Evolutionary conservation across 2,113 vertebrate species (phyloP).

Genomic region (Corythornis madagascariensis): DNA sequence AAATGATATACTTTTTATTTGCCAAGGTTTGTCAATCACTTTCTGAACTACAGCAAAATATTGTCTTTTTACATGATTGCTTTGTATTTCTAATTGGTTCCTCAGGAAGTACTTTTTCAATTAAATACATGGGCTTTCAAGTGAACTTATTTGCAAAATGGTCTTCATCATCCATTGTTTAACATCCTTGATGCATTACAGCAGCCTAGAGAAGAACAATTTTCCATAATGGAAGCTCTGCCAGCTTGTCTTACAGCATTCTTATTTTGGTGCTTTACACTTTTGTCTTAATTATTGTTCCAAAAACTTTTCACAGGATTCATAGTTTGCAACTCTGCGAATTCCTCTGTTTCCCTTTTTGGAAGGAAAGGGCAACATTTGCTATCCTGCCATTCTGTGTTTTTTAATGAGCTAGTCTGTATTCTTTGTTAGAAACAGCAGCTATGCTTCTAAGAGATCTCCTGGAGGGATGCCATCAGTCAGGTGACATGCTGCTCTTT

Average conservation of each 20-base stretch:
- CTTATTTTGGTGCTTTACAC: background rate
- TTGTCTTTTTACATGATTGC: background rate
- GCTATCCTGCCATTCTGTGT: background rate
- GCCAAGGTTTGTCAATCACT: background rate
- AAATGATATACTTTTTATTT: background rate
- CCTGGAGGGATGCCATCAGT: slow-evolving; percentile 60
- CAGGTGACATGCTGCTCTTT: slow-evolving; percentile 62
- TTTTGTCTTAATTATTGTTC: background rate
- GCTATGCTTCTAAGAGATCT: slow-evolving; percentile 48
- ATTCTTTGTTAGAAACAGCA: slow-evolving; percentile 34
- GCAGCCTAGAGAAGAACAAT: background rate
- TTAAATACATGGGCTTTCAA: background rate
- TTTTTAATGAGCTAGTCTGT: slow-evolving; percentile 36
- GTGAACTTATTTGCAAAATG: background rate
- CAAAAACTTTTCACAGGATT: slow-evolving; percentile 16
- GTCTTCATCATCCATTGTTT: background rate
- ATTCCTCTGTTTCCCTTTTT: background rate
- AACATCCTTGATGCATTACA: background rate
- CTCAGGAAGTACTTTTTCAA: slow-evolving; percentile 30
- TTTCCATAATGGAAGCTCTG: background rate
- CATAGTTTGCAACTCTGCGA: background rate
- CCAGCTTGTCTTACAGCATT: background rate
- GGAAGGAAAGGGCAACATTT: slow-evolving; percentile 12
- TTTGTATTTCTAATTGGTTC: slow-evolving; percentile 32
- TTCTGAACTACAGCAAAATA: background rate